These are phyloP conservation scores for Torymus aiolomorphi DNA, from an alignment of 2,888 invertebrate genomes.

Conservation along the genomic window DNA sequence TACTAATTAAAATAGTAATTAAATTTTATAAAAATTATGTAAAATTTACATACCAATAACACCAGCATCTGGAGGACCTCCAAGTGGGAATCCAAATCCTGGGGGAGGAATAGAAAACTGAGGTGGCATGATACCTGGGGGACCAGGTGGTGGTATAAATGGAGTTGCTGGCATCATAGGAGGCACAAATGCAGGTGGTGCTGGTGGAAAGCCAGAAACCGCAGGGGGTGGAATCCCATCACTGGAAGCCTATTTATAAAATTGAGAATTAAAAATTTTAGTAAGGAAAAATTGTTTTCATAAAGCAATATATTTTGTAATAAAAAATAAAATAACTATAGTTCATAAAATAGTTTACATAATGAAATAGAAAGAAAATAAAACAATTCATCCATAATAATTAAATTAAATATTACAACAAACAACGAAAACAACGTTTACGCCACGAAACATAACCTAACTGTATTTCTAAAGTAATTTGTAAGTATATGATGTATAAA, in stretches of 20 bases:
- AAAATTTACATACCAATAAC: conserved; percentile 69
- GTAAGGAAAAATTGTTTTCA: not conserved
- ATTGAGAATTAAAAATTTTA: conserved; percentile 8
- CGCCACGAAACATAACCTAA: too few relatives aligned
- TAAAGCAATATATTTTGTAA: not conserved
- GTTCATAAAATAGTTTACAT: not conserved
- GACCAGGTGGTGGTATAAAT: conserved; percentile 73
- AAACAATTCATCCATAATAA: too few relatives aligned
- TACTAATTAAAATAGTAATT: not conserved
- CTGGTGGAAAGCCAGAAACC: conserved; percentile 71
- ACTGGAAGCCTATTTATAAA: conserved; percentile 67
- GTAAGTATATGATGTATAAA: too few relatives aligned
- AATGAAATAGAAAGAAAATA: too few relatives aligned
- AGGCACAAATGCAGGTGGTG: conserved; percentile 70
- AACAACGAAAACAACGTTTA: too few relatives aligned
- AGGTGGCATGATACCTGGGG: conserved; percentile 79
- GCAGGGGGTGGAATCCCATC: conserved; percentile 71
- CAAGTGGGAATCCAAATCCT: conserved; percentile 79
- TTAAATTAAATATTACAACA: too few relatives aligned
- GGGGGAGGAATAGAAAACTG: conserved; percentile 89
- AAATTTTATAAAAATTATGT: not conserved
- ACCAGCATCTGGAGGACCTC: conserved; percentile 68
- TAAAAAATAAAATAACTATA: not conserved
- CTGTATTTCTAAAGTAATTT: too few relatives aligned
- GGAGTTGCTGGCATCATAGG: conserved; percentile 72